These are phyloP conservation scores for Dicaeum eximium DNA, from an alignment of 2,113 vertebrate species.

Conservation along the genomic window DNA sequence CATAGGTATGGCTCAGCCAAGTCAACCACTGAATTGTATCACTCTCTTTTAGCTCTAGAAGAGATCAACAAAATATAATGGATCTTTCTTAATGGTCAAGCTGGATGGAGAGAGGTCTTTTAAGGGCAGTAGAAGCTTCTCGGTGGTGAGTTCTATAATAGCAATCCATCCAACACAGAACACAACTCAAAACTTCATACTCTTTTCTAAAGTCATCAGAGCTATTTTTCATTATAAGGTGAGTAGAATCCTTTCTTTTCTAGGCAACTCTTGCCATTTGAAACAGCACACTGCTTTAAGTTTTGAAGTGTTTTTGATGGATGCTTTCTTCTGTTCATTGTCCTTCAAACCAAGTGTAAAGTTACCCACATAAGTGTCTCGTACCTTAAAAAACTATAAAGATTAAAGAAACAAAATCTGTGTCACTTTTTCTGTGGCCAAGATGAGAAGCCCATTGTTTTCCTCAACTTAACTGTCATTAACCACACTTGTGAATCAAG, in stretches of 20 bases:
- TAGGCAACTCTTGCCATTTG: not conserved
- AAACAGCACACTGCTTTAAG: not conserved
- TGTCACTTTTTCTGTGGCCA: not conserved
- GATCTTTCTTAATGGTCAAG: not conserved
- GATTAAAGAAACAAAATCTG: not conserved
- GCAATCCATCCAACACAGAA: not conserved
- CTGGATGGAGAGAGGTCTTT: not conserved
- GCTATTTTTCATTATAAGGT: not conserved
- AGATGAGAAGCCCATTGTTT: not conserved
- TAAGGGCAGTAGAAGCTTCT: not conserved
- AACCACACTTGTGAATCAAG: not conserved
- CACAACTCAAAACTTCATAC: not conserved
- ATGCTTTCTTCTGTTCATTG: not conserved
- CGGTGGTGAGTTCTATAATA: not conserved
- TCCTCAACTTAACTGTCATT: not conserved
- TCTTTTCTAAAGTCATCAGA: not conserved
- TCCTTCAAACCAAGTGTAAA: not conserved
- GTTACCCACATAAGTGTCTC: not conserved
- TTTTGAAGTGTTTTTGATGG: not conserved
- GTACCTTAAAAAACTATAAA: not conserved
- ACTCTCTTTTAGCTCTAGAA: not conserved
- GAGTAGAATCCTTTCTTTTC: not conserved
- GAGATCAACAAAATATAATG: not conserved
- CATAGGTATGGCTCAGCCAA: not conserved
- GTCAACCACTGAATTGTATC: not conserved